Conservation (phyloP, 2,113 vertebrate genomes). For the Antigone vipio region DNA sequence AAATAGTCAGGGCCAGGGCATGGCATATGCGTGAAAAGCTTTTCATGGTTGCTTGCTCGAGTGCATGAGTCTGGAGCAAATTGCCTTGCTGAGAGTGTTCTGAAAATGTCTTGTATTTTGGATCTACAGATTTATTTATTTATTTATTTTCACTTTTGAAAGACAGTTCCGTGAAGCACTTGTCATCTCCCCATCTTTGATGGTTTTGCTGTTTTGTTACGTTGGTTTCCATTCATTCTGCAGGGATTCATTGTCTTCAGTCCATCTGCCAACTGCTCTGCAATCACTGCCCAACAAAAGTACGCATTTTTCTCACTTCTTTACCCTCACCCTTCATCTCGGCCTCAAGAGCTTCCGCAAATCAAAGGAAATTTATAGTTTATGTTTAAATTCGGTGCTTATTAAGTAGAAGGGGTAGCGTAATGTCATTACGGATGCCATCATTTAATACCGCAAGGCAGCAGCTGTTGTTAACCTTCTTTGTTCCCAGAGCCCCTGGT, state of each 20-base stretch:
- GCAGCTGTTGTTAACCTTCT: slow-evolving; percentile 1
- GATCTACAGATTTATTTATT: neutral
- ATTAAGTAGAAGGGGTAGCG: neutral
- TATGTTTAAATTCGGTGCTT: slow-evolving; percentile 34
- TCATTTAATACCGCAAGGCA: neutral
- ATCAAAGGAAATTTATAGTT: slow-evolving; percentile 26
- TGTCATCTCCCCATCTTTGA: neutral
- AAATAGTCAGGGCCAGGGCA: neutral
- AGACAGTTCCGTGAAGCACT: neutral
- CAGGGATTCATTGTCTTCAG: neutral
- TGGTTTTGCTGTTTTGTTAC: neutral
- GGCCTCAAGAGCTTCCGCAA: neutral
- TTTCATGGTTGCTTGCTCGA: neutral
- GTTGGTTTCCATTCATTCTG: neutral
- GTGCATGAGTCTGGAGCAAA: slow-evolving; percentile 47
- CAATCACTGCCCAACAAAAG: neutral
- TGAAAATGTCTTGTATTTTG: slow-evolving; percentile 33
- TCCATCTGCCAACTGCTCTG: slow-evolving; percentile 13
- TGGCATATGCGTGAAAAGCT: slow-evolving; percentile 66
- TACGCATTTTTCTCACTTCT: neutral
- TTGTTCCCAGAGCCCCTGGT: neutral
- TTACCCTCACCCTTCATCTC: neutral
- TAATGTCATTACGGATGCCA: slow-evolving; percentile 11
- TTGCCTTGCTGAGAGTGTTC: slow-evolving; percentile 64
- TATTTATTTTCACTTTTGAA: neutral